A percentile compares a stretch with the other conserved stretches of the same genome.
phyloP scores from a whole-genome alignment of 2,888 invertebrate genomes.

The Lochmaea crataegi region DNA sequence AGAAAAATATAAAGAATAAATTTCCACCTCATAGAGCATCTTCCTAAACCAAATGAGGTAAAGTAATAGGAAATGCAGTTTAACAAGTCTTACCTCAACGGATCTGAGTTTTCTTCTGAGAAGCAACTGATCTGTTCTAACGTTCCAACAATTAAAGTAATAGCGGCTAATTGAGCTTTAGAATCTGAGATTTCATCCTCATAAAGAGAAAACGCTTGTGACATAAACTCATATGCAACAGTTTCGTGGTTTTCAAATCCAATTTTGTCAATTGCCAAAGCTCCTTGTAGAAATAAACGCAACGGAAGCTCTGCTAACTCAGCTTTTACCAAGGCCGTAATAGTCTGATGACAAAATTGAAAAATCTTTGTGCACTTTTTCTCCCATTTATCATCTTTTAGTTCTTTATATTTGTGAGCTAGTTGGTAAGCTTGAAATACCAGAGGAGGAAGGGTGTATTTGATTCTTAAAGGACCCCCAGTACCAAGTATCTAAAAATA shows the following conservation, averaged over 20 bases:
- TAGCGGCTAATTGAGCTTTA: conserved; percentile 95
- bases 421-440: conserved; percentile 94
- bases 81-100: conserved; percentile 68
- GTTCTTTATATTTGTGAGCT: conserved; percentile 83
- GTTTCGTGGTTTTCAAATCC: conserved; percentile 95
- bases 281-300: conserved; percentile 94
- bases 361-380: conserved; percentile 98
- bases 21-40: too few relatives aligned
- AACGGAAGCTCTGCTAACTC: conserved; percentile 94
- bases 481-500: conserved; percentile 74
- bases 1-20: too few relatives aligned
- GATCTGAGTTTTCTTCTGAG: conserved; percentile 96
- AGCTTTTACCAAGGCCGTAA: conserved; percentile 93
- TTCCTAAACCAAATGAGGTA: too few relatives aligned
- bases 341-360: conserved; percentile 97
- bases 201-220: conserved; percentile 94
- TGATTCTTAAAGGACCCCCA: conserved; percentile 91
- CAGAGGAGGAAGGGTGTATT: conserved; percentile 92
- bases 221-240: conserved; percentile 98
- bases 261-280: conserved; percentile 91
- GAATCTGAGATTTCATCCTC: conserved; percentile 99
- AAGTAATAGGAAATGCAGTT: not conserved
- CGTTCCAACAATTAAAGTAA: conserved; percentile 94
- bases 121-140: conserved; percentile 96
- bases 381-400: conserved; percentile 97